phyloP scores from a whole-genome alignment of 2,113 vertebrate genomes.

The Vulpes lagopus region DNA sequence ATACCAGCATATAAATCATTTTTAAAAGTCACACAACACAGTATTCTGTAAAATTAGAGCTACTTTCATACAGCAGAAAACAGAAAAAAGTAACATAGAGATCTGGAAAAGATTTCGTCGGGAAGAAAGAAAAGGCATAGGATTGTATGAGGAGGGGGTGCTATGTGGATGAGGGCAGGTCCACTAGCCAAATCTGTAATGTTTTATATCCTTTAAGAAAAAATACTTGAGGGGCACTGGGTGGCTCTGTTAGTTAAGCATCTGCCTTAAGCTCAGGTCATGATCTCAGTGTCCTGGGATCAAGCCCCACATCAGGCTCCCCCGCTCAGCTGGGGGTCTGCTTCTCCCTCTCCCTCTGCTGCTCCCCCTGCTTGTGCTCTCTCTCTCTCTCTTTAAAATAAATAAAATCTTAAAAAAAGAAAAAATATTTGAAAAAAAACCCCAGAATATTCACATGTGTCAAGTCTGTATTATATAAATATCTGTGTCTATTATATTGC shows the following conservation, averaged over 20 bases:
- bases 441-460: not conserved
- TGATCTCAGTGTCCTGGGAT: no score
- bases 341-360: no score
- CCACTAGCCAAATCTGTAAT: not conserved
- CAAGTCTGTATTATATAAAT: not conserved
- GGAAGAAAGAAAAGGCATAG: not conserved
- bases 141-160: no score
- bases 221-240: not conserved
- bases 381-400: not conserved
- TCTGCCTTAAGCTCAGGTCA: no score
- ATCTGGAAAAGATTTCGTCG: not conserved
- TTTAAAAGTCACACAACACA: not conserved
- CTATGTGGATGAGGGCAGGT: not conserved
- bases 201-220: slow-evolving; percentile 8
- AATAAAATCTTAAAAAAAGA: not conserved
- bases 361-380: no score
- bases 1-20: not conserved
- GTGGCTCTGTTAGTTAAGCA: no score
- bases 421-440: not conserved
- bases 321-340: no score
- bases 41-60: not conserved
- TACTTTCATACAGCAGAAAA: not conserved
- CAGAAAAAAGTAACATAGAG: not conserved
- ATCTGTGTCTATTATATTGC: not conserved
- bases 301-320: no score